Evolutionary conservation across 2,888 invertebrate species (phyloP), one percentile per base, ranked within the genome.

Genomic region (Ormyrus rosae): DNA sequence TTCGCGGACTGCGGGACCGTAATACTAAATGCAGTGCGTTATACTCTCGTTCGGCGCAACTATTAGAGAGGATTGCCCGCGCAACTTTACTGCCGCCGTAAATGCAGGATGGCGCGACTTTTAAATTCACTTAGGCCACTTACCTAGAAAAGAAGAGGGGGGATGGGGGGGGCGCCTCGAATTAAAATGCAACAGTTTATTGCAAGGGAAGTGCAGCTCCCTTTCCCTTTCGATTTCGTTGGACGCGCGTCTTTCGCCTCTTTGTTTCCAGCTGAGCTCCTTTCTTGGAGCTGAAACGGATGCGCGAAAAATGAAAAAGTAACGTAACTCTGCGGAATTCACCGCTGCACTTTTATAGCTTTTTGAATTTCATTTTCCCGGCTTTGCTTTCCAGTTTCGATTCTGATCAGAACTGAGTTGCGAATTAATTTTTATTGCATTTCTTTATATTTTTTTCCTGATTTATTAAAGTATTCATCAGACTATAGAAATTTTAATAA

Each of bases 111-210:
- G 85, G 85, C 84, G 86, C 85, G 86, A 87, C 86, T 88, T 88
- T 89, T 87, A 88, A 89, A 89, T 88, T 89, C 88, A 87, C 87
- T 88, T 87, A 87, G 83, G 81, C 83, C 83, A 84, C 83, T 83
- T 84, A 79, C 34, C 34, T 34, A 34, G 34, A 34, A 34, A 34
- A 34, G 34, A 34, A 34, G 34, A 34, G 83, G 82, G 78, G 34
- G 34, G 13, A 13, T 0, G 13, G 13, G 13, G 81, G 70, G 73
- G 69, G 77, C 80, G 75, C 83, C 83, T 83, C 82, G 83, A 88
- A 88, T 88, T 88, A 86, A 87, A 88, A 86, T 86, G 83, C 86
- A 82, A 85, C 60, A 85, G 85, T 87, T 88, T 87, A 87, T 86
- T 86, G 84, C 85, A 51, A 72, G 73, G 78, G 83, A 84, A 85